phyloP scores from a whole-genome alignment of 2,888 invertebrate species.

The Oscheius sp. region DNA sequence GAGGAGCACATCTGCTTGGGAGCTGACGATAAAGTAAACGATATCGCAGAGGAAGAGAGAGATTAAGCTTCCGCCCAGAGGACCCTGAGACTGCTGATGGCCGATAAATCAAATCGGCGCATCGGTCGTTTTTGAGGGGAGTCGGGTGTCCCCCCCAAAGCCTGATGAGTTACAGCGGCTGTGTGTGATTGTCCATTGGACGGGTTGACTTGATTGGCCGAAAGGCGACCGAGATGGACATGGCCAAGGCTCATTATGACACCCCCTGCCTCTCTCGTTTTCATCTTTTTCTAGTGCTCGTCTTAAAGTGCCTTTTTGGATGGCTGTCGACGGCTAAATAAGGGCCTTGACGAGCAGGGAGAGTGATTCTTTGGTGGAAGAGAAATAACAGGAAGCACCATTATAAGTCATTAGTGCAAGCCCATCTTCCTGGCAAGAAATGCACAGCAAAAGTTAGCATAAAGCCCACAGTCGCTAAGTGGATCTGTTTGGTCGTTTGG shows the following conservation, averaged over 20 bases:
- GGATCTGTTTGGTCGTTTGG: no score
- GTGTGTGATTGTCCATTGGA: constrained; percentile 8
- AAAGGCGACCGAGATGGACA: not conserved
- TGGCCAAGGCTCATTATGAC: constrained; percentile 11
- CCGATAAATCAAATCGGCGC: constrained; percentile 38
- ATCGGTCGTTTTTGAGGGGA: constrained; percentile 33
- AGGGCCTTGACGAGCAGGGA: no score
- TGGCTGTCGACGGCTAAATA: no score
- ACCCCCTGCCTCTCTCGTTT: constrained; percentile 2
- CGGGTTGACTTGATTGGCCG: constrained; percentile 21
- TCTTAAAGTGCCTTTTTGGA: not conserved
- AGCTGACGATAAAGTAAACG: constrained; percentile 23
- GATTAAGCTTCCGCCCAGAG: not conserved
- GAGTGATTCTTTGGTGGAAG: no score
- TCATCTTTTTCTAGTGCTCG: not conserved
- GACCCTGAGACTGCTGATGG: constrained; percentile 10
- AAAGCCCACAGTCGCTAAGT: no score
- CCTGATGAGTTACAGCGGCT: constrained; percentile 29
- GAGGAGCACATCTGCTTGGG: not conserved
- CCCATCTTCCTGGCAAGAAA: no score
- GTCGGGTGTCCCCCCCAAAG: not conserved
- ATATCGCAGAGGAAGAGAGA: constrained; percentile 7
- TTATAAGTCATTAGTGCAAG: no score
- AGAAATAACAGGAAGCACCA: no score
- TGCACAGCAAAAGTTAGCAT: no score